phyloP scores from a whole-genome alignment of 2,888 invertebrate species.

The Tenthredo distinguenda region DNA sequence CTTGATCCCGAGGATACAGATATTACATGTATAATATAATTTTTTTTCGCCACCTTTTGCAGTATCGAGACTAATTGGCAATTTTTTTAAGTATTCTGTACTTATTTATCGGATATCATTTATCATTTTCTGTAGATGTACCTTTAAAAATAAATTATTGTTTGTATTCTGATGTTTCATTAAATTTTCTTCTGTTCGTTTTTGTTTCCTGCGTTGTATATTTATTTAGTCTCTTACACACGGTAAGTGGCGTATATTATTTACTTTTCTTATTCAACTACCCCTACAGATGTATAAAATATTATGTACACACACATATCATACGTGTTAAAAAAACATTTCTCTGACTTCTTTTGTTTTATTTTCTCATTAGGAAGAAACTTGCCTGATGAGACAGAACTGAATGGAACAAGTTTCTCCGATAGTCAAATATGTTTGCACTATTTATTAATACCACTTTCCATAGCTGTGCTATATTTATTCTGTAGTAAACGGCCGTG shows the following conservation, averaged over 20 bases:
- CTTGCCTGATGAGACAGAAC: neutral
- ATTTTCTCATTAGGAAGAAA: neutral
- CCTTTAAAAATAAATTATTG: slow-evolving; percentile 76
- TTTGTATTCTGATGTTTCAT: slow-evolving; percentile 71
- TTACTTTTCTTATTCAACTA: slow-evolving; percentile 15
- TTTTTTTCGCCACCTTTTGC: neutral
- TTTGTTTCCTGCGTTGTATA: neutral
- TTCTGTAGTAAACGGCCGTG: slow-evolving; percentile 14
- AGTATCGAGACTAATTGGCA: slow-evolving; percentile 38
- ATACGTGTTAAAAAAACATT: neutral
- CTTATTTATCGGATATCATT: slow-evolving; percentile 69
- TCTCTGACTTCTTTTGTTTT: neutral
- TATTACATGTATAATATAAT: neutral
- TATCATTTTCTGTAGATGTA: slow-evolving; percentile 69
- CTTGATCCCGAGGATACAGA: neutral
- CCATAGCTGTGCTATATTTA: neutral
- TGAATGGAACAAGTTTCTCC: neutral
- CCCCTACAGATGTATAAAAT: neutral
- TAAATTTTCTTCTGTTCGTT: slow-evolving; percentile 58
- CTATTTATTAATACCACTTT: neutral
- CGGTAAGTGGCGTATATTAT: slow-evolving; percentile 40
- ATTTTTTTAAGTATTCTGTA: slow-evolving; percentile 67
- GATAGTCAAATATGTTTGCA: neutral
- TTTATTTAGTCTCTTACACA: slow-evolving; percentile 15
- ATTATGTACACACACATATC: neutral